phyloP scores from a whole-genome alignment of 2,113 vertebrate species.

The Dryoscopus gambensis region DNA sequence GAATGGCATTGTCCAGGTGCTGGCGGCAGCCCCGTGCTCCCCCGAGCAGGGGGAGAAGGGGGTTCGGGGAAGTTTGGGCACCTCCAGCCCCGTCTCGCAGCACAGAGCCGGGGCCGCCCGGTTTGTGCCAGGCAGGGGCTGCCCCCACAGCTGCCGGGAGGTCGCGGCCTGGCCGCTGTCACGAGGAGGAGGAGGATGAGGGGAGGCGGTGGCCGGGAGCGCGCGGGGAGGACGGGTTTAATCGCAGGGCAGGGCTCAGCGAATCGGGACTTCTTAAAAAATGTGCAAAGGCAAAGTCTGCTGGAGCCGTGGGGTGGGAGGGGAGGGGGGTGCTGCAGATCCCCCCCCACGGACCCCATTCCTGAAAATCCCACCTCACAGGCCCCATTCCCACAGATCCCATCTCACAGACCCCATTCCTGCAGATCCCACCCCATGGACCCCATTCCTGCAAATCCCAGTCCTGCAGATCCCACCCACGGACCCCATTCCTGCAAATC shows the following conservation, averaged over 20 bases:
- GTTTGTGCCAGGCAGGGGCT: neutral
- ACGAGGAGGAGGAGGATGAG: accelerated
- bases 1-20: neutral
- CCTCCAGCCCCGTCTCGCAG: accelerated
- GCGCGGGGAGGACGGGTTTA: neutral
- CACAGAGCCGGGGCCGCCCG: neutral
- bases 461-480: too few relatives aligned
- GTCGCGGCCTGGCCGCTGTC: accelerated
- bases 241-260: neutral
- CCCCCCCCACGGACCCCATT: too few relatives aligned
- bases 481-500: neutral
- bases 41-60: neutral
- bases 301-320: neutral
- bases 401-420: accelerated
- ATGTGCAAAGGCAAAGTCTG: accelerated
- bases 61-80: neutral
- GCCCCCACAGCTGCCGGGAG: accelerated
- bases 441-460: neutral
- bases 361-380: too few relatives aligned
- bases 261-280: neutral
- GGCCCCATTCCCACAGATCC: neutral
- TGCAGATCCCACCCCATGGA: accelerated
- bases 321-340: neutral
- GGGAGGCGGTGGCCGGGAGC: accelerated
- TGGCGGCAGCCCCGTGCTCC: neutral